Evolutionary conservation across 2,888 invertebrate species (phyloP).

Genomic region (Sphaeridia pumilis): DNA sequence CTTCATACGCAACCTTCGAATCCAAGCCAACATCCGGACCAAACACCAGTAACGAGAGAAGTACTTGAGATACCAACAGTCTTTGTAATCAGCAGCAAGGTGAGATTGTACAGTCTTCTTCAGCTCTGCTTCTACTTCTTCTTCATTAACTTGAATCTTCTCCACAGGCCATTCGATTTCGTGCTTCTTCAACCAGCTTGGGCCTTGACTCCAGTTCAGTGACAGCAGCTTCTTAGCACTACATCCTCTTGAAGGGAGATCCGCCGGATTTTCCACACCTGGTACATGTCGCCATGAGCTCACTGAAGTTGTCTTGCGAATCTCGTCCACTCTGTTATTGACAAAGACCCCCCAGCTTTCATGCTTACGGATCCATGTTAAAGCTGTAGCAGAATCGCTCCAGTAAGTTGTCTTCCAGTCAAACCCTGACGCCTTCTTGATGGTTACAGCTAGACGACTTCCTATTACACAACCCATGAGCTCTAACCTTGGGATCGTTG

Average conservation of each 20-base stretch:
- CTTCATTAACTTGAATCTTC: not conserved
- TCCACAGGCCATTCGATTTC: not conserved
- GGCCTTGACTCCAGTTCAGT: not conserved
- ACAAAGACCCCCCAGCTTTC: too few relatives aligned
- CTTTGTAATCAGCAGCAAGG: not conserved
- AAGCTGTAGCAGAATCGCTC: too few relatives aligned
- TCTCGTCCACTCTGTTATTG: too few relatives aligned
- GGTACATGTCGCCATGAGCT: slow-evolving; percentile 24
- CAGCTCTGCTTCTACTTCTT: not conserved
- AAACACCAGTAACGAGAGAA: not conserved
- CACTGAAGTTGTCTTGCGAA: too few relatives aligned
- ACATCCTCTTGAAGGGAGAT: not conserved
- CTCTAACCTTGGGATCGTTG: slow-evolving; percentile 26
- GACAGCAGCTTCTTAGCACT: not conserved
- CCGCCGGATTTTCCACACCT: slow-evolving; percentile 25
- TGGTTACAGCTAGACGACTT: not conserved
- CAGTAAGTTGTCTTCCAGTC: not conserved
- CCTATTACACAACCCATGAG: slow-evolving; percentile 24
- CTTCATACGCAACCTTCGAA: not conserved
- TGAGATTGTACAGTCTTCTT: not conserved
- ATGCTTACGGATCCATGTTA: too few relatives aligned
- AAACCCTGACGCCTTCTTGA: slow-evolving; percentile 1
- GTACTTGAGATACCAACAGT: not conserved
- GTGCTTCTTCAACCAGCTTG: not conserved
- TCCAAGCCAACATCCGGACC: not conserved